Percentiles rank a stretch among this genome's conserved stretches.
These are phyloP conservation scores for Phaonia tiefii DNA, from an alignment of 2,888 invertebrate genomes.

Conservation along the genomic window DNA sequence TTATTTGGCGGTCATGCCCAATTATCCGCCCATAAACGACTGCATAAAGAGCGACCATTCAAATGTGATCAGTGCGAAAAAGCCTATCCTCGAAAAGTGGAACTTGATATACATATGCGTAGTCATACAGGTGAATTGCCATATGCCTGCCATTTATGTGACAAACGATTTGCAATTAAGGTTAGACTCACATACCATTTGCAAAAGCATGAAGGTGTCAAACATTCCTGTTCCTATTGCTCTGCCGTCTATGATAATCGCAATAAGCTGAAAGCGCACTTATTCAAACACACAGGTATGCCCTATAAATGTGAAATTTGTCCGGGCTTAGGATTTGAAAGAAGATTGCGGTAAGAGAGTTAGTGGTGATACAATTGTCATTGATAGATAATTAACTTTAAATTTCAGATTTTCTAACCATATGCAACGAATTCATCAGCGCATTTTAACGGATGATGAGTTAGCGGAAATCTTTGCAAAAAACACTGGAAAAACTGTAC, in stretches of 20 bases:
- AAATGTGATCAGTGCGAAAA: slow-evolving; percentile 69
- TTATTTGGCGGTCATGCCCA: slow-evolving; percentile 68
- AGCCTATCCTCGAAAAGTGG: slow-evolving; percentile 68
- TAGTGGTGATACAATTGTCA: background rate
- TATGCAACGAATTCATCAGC: slow-evolving; percentile 65
- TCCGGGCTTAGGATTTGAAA: slow-evolving; percentile 66
- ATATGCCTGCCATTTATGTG: slow-evolving; percentile 70
- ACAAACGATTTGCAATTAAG: slow-evolving; percentile 70
- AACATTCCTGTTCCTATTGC: slow-evolving; percentile 69
- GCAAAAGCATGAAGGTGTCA: slow-evolving; percentile 70
- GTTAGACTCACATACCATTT: slow-evolving; percentile 71
- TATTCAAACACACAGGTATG: slow-evolving; percentile 72
- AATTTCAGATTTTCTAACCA: slow-evolving; percentile 67
- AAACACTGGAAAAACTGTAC: slow-evolving; percentile 68
- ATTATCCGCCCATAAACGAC: slow-evolving; percentile 68
- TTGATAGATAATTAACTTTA: slow-evolving; percentile 10
- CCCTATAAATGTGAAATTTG: slow-evolving; percentile 70
- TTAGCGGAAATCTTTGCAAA: slow-evolving; percentile 67
- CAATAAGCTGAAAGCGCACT: slow-evolving; percentile 69
- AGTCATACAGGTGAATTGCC: slow-evolving; percentile 71
- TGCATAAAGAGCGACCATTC: slow-evolving; percentile 68
- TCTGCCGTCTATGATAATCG: slow-evolving; percentile 68
- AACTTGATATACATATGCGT: slow-evolving; percentile 70
- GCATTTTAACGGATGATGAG: slow-evolving; percentile 63
- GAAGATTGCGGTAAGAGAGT: slow-evolving; percentile 67